A percentile compares a stretch with the other conserved stretches of the same genome.
Evolutionary conservation across 2,113 vertebrate species (phyloP).

Genomic region (Pelecanoides urinatrix): DNA sequence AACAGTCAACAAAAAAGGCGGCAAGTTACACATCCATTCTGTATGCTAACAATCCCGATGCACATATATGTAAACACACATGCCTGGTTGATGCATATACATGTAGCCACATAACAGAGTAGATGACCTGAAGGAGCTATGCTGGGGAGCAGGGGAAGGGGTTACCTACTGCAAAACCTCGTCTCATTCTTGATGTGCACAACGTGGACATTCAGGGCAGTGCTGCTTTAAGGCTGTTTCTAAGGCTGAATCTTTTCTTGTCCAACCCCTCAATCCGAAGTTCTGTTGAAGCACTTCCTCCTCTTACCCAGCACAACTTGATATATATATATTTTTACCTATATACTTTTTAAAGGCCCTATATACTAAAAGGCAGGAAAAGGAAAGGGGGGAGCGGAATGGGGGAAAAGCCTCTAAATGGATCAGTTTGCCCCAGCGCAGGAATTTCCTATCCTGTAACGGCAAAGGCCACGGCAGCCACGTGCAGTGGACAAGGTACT

Average conservation of each 20-base stretch:
- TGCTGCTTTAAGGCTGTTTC: slow-evolving; percentile 71
- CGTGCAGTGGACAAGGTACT: neutral
- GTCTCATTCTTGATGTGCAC: neutral
- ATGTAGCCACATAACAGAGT: slow-evolving; percentile 15
- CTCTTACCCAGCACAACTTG: slow-evolving; percentile 27
- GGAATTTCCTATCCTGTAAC: neutral
- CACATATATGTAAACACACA: slow-evolving; percentile 48
- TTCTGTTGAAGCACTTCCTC: slow-evolving; percentile 27
- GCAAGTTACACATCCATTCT: slow-evolving; percentile 71
- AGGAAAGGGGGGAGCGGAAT: neutral
- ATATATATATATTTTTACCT: slow-evolving; percentile 27
- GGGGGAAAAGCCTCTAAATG: neutral
- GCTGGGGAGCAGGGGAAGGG: slow-evolving; percentile 19
- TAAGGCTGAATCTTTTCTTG: slow-evolving; percentile 52
- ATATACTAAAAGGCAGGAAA: slow-evolving; percentile 27
- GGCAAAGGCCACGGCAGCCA: neutral
- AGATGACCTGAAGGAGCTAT: slow-evolving; percentile 44
- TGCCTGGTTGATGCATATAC: slow-evolving; percentile 49
- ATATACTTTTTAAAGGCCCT: slow-evolving; percentile 51
- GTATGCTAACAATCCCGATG: slow-evolving; percentile 39
- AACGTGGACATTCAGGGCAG: slow-evolving; percentile 64
- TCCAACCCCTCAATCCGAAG: neutral
- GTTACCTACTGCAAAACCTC: neutral
- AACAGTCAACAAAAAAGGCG: slow-evolving; percentile 55
- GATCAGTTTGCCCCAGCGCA: slow-evolving; percentile 29